phyloP scores from a whole-genome alignment of 2,888 invertebrate species.

The Drosophila atroscutellata region DNA sequence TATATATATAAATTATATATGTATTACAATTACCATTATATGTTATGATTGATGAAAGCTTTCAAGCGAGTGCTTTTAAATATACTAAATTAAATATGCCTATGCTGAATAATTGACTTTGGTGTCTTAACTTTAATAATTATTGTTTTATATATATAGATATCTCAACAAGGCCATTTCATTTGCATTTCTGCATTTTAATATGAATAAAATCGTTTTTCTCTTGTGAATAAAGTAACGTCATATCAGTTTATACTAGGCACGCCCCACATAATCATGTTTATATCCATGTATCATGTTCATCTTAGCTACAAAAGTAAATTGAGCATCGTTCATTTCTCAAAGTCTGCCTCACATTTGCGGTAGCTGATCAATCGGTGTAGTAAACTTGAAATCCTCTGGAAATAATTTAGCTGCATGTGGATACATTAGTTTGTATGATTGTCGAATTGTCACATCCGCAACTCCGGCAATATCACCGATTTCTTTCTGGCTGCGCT shows the following conservation, averaged over 20 bases:
- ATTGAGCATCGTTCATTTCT: constrained; percentile 61
- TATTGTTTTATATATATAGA: constrained; percentile 1
- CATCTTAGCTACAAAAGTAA: constrained; percentile 28
- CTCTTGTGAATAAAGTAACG: constrained; percentile 41
- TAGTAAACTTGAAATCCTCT: constrained; percentile 97
- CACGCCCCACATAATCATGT: constrained; percentile 30
- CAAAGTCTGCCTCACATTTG: constrained; percentile 87
- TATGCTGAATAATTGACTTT: constrained; percentile 40
- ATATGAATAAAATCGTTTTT: constrained; percentile 54
- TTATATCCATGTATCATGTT: constrained; percentile 19
- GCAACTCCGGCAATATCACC: constrained; percentile 99
- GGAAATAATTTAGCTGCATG: constrained; percentile 97
- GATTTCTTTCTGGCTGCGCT: constrained; percentile 98
- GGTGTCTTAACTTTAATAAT: constrained; percentile 10
- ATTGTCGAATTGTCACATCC: constrained; percentile 98
- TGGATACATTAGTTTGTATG: constrained; percentile 98
- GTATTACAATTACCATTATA: constrained; percentile 40
- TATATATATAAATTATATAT: constrained; percentile 30
- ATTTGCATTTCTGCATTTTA: constrained; percentile 28
- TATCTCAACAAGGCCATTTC: constrained; percentile 14
- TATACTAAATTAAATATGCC: constrained; percentile 39
- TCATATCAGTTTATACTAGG: constrained; percentile 38
- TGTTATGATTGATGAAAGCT: constrained; percentile 50
- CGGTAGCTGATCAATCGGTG: constrained; percentile 97
- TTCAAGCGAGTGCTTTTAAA: constrained; percentile 57